Base-by-base conservation (phyloP, 2,113 vertebrate species). In the Istiophorus platypterus region DNA sequence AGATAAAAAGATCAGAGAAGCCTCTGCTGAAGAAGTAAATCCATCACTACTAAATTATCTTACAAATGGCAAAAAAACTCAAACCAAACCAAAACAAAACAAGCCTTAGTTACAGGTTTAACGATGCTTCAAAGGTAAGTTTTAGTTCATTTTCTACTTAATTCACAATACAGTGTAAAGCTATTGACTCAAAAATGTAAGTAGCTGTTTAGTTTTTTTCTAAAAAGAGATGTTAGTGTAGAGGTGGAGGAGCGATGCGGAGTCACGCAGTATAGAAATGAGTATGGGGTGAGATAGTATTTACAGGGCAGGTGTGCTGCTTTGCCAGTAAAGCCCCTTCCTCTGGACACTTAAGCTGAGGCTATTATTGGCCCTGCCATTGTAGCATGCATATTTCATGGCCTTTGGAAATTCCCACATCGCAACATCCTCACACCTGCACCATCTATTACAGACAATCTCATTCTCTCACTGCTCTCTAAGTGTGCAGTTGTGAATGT, bases 371-470 rank as follows among this genome's bases (percentile, higher is more conserved):
- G 80, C 66, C 78, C 62, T 11, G 9, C 72, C 26, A 41, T 72
- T 89, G 78, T 2, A 80, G 65, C 20, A 39, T 75, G 82, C 66
- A 70, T 76, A 80, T 76, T 86, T 85, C 56, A 78, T 20, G 34
- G 57, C 66, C 63, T 80, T 64, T 80, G 87, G 90, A 87, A 93
- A 91, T 82, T 87, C 82, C 86, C 81, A 69, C 67, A 77, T 76
- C 10, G 5, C 80, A 67, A 86, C 69, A 82, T 87, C 52, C 57
- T 82, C 85, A 86, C 89, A 93, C 92, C 88, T 94, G 90, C 81
- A 86, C 54, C 74, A 76, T 85, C 79, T 78, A 90, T 91, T 88
- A 82, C 67, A 76, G 45, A 54, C 78, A 78, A 52, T 72, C 49
- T 58, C 24, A 17, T n/a, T 58, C 51, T 67, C 42, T 8, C 10